A percentile compares a stretch with the other conserved stretches of the same genome.
Evolutionary conservation across 1,140 invertebrate genomes (phyloP).

Genomic region (Bombus sylvicola): DNA sequence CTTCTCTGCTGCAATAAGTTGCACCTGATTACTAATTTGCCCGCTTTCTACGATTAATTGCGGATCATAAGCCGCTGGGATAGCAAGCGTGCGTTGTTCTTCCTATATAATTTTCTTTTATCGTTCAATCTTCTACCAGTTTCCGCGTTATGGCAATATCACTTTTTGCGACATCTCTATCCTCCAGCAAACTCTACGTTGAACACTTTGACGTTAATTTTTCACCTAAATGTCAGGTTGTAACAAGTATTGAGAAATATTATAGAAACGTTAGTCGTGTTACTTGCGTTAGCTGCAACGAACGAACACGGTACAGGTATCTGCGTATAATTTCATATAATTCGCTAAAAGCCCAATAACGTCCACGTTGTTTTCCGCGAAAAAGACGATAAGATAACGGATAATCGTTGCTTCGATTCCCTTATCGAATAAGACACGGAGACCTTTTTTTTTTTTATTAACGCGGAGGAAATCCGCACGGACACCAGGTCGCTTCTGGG

Average conservation of each 20-base stretch:
- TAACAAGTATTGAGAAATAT: no score
- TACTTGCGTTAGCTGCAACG: no score
- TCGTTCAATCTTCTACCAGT: not conserved
- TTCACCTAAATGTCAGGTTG: not conserved
- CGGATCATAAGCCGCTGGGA: no score
- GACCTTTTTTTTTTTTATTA: no score
- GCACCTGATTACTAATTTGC: slow-evolving; percentile 7
- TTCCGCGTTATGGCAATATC: not conserved
- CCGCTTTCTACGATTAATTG: slow-evolving; percentile 13
- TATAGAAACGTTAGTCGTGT: no score
- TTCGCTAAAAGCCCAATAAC: no score
- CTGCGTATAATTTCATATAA: no score
- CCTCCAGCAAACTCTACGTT: not conserved
- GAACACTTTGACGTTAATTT: not conserved
- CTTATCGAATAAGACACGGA: not conserved
- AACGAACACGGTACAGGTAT: no score
- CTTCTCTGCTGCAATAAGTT: not conserved
- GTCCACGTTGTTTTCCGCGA: no score
- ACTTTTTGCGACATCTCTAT: not conserved
- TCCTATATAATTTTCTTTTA: not conserved
- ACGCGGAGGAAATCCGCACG: no score
- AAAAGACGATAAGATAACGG: no score
- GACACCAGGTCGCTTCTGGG: no score
- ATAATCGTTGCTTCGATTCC: not conserved
- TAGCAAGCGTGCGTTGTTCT: not conserved